Conservation (phyloP, 1,140 invertebrate genomes). For the Pseudomyrmex sp. region DNA sequence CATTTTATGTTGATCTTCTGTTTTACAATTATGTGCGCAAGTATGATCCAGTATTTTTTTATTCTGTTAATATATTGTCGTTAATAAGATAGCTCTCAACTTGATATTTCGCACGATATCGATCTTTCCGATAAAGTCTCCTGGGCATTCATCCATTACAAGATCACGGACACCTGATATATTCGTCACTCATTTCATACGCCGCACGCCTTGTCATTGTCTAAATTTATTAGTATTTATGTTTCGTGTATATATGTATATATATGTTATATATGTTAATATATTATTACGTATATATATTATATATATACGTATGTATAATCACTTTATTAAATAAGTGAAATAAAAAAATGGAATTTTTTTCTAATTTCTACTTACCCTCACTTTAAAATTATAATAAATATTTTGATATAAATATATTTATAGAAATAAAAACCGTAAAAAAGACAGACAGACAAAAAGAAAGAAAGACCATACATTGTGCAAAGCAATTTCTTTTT, state of each 20-base stretch:
- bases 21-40: slow-evolving; percentile 1
- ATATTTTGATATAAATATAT: too few relatives aligned
- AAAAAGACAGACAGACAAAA: too few relatives aligned
- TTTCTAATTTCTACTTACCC: too few relatives aligned
- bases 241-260: neutral
- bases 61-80: neutral
- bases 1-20: neutral
- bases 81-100: slow-evolving; percentile 47
- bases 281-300: too few relatives aligned
- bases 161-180: slow-evolving; percentile 23
- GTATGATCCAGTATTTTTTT: slow-evolving; percentile 6
- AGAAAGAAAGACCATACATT: too few relatives aligned
- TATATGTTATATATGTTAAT: too few relatives aligned
- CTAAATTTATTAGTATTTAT: slow-evolving; percentile 31
- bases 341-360: too few relatives aligned
- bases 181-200: slow-evolving; percentile 5
- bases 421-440: too few relatives aligned
- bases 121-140: slow-evolving; percentile 38
- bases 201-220: neutral
- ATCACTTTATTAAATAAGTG: too few relatives aligned
- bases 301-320: too few relatives aligned
- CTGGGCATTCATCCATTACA: slow-evolving; percentile 42
- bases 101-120: slow-evolving; percentile 25
- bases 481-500: too few relatives aligned
- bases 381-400: too few relatives aligned